These are phyloP conservation scores for Penaeus japonicus DNA, from an alignment of 1,140 invertebrate genomes.

Conservation along the genomic window DNA sequence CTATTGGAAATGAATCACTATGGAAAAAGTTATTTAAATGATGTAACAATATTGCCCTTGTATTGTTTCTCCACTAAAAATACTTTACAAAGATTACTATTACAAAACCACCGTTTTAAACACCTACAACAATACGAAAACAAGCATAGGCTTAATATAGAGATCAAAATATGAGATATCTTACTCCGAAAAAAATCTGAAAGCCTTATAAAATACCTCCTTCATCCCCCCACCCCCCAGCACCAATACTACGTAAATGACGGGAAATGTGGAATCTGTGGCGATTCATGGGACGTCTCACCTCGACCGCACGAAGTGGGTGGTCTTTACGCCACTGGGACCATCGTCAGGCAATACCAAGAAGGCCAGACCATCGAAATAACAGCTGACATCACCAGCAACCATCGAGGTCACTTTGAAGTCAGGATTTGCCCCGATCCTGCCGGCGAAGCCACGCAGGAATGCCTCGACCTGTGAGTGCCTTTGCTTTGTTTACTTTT, in stretches of 20 bases:
- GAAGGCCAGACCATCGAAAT: conserved; percentile 59
- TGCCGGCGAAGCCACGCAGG: conserved; percentile 62
- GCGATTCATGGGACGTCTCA: conserved; percentile 60
- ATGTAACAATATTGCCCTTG: no score
- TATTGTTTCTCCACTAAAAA: no score
- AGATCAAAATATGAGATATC: no score
- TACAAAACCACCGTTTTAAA: no score
- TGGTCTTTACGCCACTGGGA: conserved; percentile 47
- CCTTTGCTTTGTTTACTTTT: conserved; percentile 60
- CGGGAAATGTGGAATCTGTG: conserved; percentile 67
- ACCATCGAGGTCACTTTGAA: conserved; percentile 66
- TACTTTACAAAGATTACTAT: no score
- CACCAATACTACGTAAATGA: conserved; percentile 62
- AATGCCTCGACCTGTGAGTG: conserved; percentile 63
- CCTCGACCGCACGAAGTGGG: conserved; percentile 24
- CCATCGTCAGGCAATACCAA: conserved; percentile 34
- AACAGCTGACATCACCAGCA: conserved; percentile 65
- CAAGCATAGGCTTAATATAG: no score
- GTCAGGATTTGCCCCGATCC: conserved; percentile 63
- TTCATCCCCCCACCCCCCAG: background rate
- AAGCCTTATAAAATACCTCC: no score
- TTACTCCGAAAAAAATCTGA: no score
- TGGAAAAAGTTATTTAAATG: no score
- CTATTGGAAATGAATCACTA: no score
- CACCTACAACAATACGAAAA: no score